These are phyloP conservation scores for Apodemia duryi DNA, from an alignment of 2,888 invertebrate species.

Conservation along the genomic window DNA sequence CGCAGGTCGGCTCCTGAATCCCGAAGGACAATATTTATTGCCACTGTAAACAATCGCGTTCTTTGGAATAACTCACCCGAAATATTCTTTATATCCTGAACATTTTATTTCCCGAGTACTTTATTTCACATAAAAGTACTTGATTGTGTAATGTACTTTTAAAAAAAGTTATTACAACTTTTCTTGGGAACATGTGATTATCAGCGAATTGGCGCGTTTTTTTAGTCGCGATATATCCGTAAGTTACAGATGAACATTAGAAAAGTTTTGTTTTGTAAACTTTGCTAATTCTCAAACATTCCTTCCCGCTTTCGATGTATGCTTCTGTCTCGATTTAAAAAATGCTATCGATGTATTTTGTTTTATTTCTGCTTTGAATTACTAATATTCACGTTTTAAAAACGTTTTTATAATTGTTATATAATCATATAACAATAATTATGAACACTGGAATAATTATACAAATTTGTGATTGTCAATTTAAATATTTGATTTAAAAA, in stretches of 20 bases:
- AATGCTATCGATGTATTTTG: neutral
- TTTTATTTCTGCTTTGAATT: neutral
- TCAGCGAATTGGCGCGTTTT: too few species aligned
- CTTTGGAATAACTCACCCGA: neutral
- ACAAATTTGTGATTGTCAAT: too few species aligned
- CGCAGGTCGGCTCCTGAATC: slow-evolving; percentile 19
- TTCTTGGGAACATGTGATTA: neutral
- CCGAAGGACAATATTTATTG: slow-evolving; percentile 14
- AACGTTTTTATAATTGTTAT: too few species aligned
- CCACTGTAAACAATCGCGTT: slow-evolving; percentile 1
- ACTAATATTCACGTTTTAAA: neutral
- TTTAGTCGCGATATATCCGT: neutral
- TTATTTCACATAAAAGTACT: neutral
- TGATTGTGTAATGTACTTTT: slow-evolving; percentile 19
- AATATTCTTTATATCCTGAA: neutral
- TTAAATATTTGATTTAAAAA: too few species aligned
- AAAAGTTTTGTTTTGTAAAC: slow-evolving; percentile 6
- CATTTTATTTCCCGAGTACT: neutral
- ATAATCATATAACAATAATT: too few species aligned
- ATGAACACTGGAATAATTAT: too few species aligned
- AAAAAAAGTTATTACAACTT: slow-evolving; percentile 14
- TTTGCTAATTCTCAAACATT: neutral
- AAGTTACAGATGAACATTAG: neutral
- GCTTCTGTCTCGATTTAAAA: neutral
- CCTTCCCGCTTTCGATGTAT: neutral